Evolutionary conservation across 2,797 vertebrate species (phyloP).

Genomic region (Myotis myotis): DNA sequence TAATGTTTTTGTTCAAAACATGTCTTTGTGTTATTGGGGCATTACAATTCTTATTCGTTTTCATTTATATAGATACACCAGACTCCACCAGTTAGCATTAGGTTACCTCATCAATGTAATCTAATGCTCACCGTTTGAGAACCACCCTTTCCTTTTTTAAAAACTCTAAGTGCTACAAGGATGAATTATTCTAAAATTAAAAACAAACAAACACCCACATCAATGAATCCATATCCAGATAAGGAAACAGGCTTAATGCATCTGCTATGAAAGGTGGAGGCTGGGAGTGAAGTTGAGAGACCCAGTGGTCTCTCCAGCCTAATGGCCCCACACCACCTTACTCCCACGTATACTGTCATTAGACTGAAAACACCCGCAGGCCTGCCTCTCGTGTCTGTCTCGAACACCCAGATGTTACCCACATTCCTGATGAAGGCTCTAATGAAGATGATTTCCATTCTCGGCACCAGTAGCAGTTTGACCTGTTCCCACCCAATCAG

Average conservation of each 20-base stretch:
- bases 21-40: not conserved
- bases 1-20: constrained; percentile 4
- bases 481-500: not conserved
- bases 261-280: not conserved
- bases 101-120: too few relatives aligned
- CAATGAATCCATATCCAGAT: not conserved
- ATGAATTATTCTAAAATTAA: not conserved
- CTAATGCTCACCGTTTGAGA: too few relatives aligned
- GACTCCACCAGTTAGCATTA: not conserved
- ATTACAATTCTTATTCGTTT: not conserved
- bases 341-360: not conserved
- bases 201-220: not conserved
- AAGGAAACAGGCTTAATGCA: not conserved
- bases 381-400: not conserved
- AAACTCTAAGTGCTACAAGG: not conserved
- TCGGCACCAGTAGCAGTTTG: not conserved
- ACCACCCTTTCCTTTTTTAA: not conserved
- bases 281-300: not conserved
- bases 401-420: not conserved
- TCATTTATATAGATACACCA: not conserved
- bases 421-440: not conserved
- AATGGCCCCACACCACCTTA: not conserved
- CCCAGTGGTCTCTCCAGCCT: not conserved
- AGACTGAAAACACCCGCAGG: not conserved
- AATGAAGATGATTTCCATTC: not conserved